A percentile compares a stretch with the other conserved stretches of the same genome.
Conservation (phyloP, 2,888 invertebrate species). For the Pilophorus perplexus region DNA sequence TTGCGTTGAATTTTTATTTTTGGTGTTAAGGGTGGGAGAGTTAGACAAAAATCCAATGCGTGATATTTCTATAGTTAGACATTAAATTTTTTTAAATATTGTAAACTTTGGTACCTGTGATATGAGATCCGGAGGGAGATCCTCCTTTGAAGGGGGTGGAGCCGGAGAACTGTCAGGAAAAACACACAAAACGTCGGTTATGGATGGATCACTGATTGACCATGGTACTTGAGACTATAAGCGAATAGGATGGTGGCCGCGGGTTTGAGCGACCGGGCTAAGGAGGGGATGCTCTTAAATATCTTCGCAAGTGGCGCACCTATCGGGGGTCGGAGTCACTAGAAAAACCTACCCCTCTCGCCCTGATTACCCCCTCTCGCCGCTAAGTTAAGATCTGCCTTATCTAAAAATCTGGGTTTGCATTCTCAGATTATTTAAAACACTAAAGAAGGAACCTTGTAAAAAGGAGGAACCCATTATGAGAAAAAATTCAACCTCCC, state of each 20-base stretch:
- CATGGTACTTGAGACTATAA: conserved; percentile 39
- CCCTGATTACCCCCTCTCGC: neutral
- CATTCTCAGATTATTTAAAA: conserved; percentile 27
- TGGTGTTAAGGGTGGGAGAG: too few relatives aligned
- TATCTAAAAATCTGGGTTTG: conserved; percentile 31
- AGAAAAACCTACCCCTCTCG: conserved; percentile 17
- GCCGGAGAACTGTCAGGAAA: conserved; percentile 16
- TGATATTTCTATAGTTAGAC: neutral
- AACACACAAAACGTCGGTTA: conserved; percentile 41
- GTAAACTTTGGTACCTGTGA: too few relatives aligned
- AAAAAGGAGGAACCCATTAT: conserved; percentile 9
- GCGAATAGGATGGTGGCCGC: conserved; percentile 43
- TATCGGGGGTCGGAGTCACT: conserved; percentile 17
- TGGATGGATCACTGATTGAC: conserved; percentile 35
- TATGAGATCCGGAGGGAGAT: conserved; percentile 36
- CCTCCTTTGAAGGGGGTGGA: conserved; percentile 22
- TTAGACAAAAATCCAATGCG: neutral
- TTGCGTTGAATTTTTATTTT: too few relatives aligned
- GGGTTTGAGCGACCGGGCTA: conserved; percentile 40
- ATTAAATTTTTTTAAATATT: neutral
- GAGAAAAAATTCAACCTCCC: conserved; percentile 1
- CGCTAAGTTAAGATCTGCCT: conserved; percentile 17
- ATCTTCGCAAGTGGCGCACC: conserved; percentile 37
- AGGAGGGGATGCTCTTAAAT: conserved; percentile 42
- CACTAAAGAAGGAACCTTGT: conserved; percentile 18